Evolutionary conservation across 1,140 invertebrate species (phyloP).

Genomic region (Battus philenor): DNA sequence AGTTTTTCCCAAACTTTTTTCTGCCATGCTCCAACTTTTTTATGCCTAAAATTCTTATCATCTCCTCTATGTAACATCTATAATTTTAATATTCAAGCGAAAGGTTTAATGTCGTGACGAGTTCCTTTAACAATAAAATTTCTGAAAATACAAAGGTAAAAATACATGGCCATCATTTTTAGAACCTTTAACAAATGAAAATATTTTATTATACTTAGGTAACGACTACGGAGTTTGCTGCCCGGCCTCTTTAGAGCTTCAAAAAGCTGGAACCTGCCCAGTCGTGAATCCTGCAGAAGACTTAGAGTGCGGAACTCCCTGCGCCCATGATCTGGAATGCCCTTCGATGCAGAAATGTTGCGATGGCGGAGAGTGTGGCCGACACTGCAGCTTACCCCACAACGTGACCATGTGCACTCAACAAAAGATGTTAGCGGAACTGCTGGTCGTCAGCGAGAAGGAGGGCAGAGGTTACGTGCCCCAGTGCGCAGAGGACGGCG

Average conservation of each 20-base stretch:
- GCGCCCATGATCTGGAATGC: slow-evolving; percentile 87
- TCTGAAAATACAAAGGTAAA: too few species aligned
- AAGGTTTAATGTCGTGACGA: too few species aligned
- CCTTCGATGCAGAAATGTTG: slow-evolving; percentile 88
- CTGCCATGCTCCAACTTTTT: too few species aligned
- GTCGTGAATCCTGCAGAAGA: slow-evolving; percentile 37
- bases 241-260: slow-evolving; percentile 83
- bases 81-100: too few species aligned
- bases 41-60: too few species aligned
- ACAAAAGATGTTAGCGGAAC: slow-evolving; percentile 85
- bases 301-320: slow-evolving; percentile 79
- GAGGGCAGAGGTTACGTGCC: slow-evolving; percentile 89
- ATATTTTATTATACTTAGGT: too few species aligned
- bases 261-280: slow-evolving; percentile 87
- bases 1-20: too few species aligned
- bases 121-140: too few species aligned
- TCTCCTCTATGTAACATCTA: too few species aligned
- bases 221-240: slow-evolving; percentile 93
- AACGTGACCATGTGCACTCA: slow-evolving; percentile 86
- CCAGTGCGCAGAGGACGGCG: slow-evolving; percentile 83
- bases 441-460: slow-evolving; percentile 85
- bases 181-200: too few species aligned
- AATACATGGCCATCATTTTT: too few species aligned
- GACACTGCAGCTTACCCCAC: slow-evolving; percentile 80
- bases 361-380: slow-evolving; percentile 81